Percentiles rank a stretch among this genome's conserved stretches.
Conservation (phyloP, 2,797 vertebrate species). For the Antrozous pallidus region DNA sequence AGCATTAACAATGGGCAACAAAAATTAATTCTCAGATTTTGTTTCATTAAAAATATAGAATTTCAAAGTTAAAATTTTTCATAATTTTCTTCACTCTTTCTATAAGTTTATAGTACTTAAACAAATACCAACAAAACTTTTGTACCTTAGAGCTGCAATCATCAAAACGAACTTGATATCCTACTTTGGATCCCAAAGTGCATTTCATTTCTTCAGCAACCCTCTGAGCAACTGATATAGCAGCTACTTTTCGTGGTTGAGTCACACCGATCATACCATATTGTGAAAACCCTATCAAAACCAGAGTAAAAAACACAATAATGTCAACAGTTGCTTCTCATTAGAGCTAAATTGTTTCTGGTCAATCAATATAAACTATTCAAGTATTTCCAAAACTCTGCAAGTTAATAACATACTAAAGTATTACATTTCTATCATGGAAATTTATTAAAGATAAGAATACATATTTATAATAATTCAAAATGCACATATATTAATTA, state of each 20-base stretch:
- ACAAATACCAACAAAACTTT: background rate
- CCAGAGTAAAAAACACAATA: slow-evolving; percentile 45
- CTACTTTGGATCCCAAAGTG: slow-evolving; percentile 88
- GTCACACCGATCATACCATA: slow-evolving; percentile 91
- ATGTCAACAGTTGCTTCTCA: slow-evolving; percentile 20
- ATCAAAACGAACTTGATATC: slow-evolving; percentile 98
- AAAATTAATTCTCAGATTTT: background rate
- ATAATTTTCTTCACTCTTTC: background rate
- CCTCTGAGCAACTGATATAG: slow-evolving; percentile 95
- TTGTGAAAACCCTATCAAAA: slow-evolving; percentile 86
- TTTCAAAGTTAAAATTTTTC: too few species aligned
- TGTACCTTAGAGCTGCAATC: slow-evolving; percentile 92
- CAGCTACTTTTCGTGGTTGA: slow-evolving; percentile 94
- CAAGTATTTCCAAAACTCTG: slow-evolving; percentile 23
- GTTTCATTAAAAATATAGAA: too few species aligned
- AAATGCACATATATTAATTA: slow-evolving; percentile 7
- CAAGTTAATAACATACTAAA: background rate
- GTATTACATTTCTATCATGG: background rate
- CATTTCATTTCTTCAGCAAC: slow-evolving; percentile 93
- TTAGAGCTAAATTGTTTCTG: background rate
- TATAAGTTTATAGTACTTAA: background rate
- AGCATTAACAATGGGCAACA: slow-evolving; percentile 13
- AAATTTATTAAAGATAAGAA: slow-evolving; percentile 46
- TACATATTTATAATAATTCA: background rate
- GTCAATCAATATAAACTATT: slow-evolving; percentile 13